Evolutionary conservation across 2,888 invertebrate species (phyloP).

Genomic region (Drosophila acutilabella): DNA sequence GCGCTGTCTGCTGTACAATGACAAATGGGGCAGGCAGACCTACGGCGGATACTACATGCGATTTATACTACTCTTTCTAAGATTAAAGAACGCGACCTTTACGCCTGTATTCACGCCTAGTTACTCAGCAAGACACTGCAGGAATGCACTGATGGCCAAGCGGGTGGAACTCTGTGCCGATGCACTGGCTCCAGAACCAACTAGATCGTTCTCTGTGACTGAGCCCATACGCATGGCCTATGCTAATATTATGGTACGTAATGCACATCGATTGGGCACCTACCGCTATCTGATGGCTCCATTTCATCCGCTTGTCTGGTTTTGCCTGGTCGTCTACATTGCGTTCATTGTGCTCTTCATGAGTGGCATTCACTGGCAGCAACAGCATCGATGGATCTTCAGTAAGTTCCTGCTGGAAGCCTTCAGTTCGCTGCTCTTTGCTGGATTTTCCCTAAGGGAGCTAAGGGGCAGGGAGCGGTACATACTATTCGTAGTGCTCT

Average conservation of each 20-base stretch:
- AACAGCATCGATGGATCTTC: slow-evolving; percentile 52
- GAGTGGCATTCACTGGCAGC: slow-evolving; percentile 63
- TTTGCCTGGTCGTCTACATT: slow-evolving; percentile 53
- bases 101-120: slow-evolving; percentile 43
- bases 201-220: slow-evolving; percentile 31
- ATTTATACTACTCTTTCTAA: slow-evolving; percentile 49
- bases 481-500: slow-evolving; percentile 60
- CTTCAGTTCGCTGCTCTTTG: slow-evolving; percentile 59
- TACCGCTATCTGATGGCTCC: slow-evolving; percentile 61
- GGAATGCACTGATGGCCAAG: slow-evolving; percentile 9
- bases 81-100: slow-evolving; percentile 53
- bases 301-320: slow-evolving; percentile 55
- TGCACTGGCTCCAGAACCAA: slow-evolving; percentile 46
- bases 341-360: slow-evolving; percentile 56
- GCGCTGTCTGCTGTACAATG: slow-evolving; percentile 47
- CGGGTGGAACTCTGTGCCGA: slow-evolving; percentile 60
- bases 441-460: slow-evolving; percentile 46
- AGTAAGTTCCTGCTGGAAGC: slow-evolving; percentile 67
- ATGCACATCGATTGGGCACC: slow-evolving; percentile 55
- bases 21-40: slow-evolving; percentile 28
- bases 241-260: slow-evolving; percentile 61
- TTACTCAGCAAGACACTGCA: slow-evolving; percentile 54
- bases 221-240: slow-evolving; percentile 55
- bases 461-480: slow-evolving; percentile 56
- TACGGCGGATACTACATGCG: slow-evolving; percentile 64